Evolutionary conservation across 1,140 invertebrate species (phyloP), one percentile per base, ranked within the genome.

Genomic region (Trichomalopsis sarcophagae): DNA sequence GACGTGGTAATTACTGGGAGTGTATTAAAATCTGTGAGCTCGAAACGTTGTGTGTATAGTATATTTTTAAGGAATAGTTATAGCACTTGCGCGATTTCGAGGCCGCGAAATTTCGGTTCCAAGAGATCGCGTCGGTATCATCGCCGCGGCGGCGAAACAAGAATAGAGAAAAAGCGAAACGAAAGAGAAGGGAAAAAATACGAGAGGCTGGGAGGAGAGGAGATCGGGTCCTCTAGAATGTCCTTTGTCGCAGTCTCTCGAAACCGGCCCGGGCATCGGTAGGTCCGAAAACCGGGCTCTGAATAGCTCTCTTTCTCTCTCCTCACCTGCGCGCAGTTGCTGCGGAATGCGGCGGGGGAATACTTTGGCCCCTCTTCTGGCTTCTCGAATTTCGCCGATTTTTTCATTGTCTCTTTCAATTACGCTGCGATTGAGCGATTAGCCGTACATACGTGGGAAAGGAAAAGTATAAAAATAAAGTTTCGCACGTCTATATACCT

Each of bases 171-270:
- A 33, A 81, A 81, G 73, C 74, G 84, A 87, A 62, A n/a, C 55
- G 40, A 80, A 85, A 84, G 83, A 82, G 62, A 73, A 76, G 40
- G 50, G 66, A 84, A 87, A 73, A 73, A 73, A 73, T 1, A 21
- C 14, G 40, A n/a, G 33, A 82, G 66, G 73, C 14, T 17, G 62
- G 14, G 13, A 77, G 40, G 55, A 86, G 71, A 68, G 36, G 80
- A 68, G 87, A 84, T 86, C 87, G 87, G 86, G 85, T 87, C 88
- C 89, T 89, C 88, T 90, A 90, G 89, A 91, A 90, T 91, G 91
- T 91, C 91, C 90, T 91, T 91, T 91, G 91, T 91, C 90, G 90
- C 90, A 87, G 87, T 77, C 36, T 81, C 47, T 71, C 66, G 3
- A 23, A 21, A 33, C 50, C 55, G 76, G 23, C 27, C 79, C 36